Evolutionary conservation across 1,140 invertebrate species (phyloP), one percentile per base, ranked within the genome.

Genomic region (Drosophila arawakana): DNA sequence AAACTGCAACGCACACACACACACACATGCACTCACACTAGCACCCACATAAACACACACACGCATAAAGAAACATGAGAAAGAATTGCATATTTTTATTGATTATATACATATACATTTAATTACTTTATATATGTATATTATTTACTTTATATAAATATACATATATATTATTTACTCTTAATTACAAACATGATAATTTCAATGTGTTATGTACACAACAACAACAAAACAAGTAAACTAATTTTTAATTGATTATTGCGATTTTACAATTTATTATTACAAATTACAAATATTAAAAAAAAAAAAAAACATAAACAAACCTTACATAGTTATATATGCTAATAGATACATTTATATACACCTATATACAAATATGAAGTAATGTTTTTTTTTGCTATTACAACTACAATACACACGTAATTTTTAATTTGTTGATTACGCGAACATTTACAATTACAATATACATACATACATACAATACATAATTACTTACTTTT

Each of bases 341-440:
- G 70, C 76, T 85, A 89, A 84, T 81, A 89, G 76, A 73, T 89
- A 90, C 81, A 80, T 89, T 90, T 74, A 85, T 81, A 88, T 81
- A 88, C 81, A 84, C 80, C 73, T 81, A 78, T 65, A 68, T 59
- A 76, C 72, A 81, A 69, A 81, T 85, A 85, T 85, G 82, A 81
- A 81, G 78, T 79, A 79, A 85, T 74, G 46, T 46, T 65, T 65
- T 76, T 78, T 78, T 82, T 63, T 84, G 68, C 82, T 85, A 85
- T 88, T 88, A 79, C 78, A 71, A 84, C 55, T 68, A 73, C 47
- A 77, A 83, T 74, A 85, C 71, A 81, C 80, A 85, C 74, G 57
- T 90, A 88, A 89, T 74, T 90, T 90, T 90, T 90, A 89, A 81
- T 80, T 90, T 90, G 79, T 90, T 89, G 81, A 81, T 82, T 81